A percentile compares a stretch with the other conserved stretches of the same genome.
phyloP scores from a whole-genome alignment of 2,113 vertebrate genomes.

The Chaenogobius annularis region DNA sequence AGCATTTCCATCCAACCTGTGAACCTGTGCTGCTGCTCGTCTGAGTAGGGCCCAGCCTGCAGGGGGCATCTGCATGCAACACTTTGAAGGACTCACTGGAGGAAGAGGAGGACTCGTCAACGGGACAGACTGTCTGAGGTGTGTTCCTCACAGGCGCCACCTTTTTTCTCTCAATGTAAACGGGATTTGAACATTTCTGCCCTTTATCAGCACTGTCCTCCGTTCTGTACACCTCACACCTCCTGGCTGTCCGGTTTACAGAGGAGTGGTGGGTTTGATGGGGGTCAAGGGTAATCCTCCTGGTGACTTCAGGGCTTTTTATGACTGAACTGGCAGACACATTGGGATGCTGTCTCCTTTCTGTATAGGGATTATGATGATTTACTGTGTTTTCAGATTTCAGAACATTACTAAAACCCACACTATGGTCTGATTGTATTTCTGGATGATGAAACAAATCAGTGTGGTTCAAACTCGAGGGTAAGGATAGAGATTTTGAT shows the following conservation, averaged over 20 bases:
- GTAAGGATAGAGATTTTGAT: slow-evolving; percentile 40
- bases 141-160: not conserved
- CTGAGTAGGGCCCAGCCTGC: slow-evolving; percentile 59
- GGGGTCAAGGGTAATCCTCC: slow-evolving; percentile 20
- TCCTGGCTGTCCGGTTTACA: slow-evolving; percentile 48
- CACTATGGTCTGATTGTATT: slow-evolving; percentile 37
- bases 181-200: not conserved
- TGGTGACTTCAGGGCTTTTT: slow-evolving; percentile 44
- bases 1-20: slow-evolving; percentile 59
- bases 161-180: not conserved
- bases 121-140: slow-evolving; percentile 46
- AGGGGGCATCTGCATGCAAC: slow-evolving; percentile 53
- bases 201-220: not conserved
- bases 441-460: slow-evolving; percentile 40
- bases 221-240: slow-evolving; percentile 4
- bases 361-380: slow-evolving; percentile 11
- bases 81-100: not conserved
- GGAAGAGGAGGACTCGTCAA: not conserved
- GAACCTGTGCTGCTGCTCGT: slow-evolving; percentile 50
- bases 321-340: slow-evolving; percentile 20
- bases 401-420: slow-evolving; percentile 19
- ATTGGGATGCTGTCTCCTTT: slow-evolving; percentile 20
- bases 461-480: slow-evolving; percentile 28
- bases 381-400: slow-evolving; percentile 50
- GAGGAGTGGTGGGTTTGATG: slow-evolving; percentile 5